phyloP scores from a whole-genome alignment of 2,888 invertebrate species.

The Acanthosepion lycidas region DNA sequence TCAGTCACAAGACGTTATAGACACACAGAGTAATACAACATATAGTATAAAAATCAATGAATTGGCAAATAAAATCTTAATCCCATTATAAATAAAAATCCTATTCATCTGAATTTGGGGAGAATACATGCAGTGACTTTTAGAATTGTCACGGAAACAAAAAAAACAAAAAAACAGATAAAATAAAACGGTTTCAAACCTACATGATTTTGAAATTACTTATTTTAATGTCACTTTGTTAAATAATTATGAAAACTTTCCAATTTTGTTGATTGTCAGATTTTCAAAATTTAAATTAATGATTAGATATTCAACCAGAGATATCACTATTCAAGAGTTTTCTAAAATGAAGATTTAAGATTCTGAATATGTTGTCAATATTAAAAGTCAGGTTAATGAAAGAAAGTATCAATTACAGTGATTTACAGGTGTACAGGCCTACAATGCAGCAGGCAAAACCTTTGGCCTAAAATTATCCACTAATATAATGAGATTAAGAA shows the following conservation, averaged over 20 bases:
- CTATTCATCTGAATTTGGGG: neutral
- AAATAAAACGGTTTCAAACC: no score
- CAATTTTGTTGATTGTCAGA: neutral
- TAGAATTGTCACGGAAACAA: no score
- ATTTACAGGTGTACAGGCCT: neutral
- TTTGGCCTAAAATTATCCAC: neutral
- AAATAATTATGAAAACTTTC: neutral
- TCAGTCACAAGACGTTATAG: no score
- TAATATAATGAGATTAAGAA: neutral
- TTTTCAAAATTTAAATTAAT: neutral
- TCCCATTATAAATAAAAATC: neutral
- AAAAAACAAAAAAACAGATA: no score
- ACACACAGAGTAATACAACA: no score
- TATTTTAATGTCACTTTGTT: no score
- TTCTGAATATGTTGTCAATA: neutral
- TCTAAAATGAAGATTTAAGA: neutral
- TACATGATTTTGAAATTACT: no score
- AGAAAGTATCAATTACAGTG: neutral
- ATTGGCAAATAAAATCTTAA: neutral
- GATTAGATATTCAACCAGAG: neutral
- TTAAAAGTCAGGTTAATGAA: neutral
- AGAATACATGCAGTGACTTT: neutral
- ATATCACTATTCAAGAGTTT: neutral
- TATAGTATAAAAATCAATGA: no score
- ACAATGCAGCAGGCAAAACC: neutral